phyloP scores from a whole-genome alignment of 2,797 vertebrate species.

The Aphelocoma californica region DNA sequence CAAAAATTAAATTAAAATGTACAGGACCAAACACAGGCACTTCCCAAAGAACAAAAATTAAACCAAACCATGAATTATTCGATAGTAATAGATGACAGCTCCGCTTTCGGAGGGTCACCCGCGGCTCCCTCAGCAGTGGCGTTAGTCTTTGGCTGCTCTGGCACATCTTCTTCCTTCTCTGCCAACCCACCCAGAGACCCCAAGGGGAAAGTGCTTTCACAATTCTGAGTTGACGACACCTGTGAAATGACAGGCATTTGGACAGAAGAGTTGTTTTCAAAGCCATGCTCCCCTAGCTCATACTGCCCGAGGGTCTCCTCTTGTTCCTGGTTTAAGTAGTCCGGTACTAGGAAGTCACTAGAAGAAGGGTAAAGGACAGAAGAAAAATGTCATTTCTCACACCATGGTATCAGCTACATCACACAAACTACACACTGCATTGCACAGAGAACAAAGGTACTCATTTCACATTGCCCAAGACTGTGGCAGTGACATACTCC shows the following conservation, averaged over 20 bases:
- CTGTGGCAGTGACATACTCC: neutral
- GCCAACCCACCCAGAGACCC: constrained; percentile 84
- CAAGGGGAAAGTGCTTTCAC: constrained; percentile 89
- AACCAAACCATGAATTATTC: constrained; percentile 82
- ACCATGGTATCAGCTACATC: neutral
- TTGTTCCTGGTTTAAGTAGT: constrained; percentile 98
- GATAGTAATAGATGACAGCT: constrained; percentile 87
- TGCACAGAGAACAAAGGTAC: neutral
- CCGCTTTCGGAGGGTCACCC: constrained; percentile 81
- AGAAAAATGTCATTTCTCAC: constrained; percentile 70
- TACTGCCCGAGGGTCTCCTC: constrained; percentile 94
- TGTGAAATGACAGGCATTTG: constrained; percentile 99
- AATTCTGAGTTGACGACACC: constrained; percentile 98
- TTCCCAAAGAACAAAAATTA: constrained; percentile 83
- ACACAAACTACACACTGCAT: constrained; percentile 6
- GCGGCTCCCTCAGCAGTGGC: constrained; percentile 76
- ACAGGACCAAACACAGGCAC: constrained; percentile 90
- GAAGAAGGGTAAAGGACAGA: constrained; percentile 75
- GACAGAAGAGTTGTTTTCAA: constrained; percentile 91
- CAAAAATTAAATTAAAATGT: constrained; percentile 81
- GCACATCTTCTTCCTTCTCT: constrained; percentile 80
- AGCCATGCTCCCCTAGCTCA: constrained; percentile 87
- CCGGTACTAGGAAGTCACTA: constrained; percentile 98
- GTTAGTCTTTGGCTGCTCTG: constrained; percentile 80
- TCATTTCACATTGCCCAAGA: neutral